These are phyloP conservation scores for Ictalurus punctatus DNA, from an alignment of 2,113 vertebrate species.

Conservation along the genomic window DNA sequence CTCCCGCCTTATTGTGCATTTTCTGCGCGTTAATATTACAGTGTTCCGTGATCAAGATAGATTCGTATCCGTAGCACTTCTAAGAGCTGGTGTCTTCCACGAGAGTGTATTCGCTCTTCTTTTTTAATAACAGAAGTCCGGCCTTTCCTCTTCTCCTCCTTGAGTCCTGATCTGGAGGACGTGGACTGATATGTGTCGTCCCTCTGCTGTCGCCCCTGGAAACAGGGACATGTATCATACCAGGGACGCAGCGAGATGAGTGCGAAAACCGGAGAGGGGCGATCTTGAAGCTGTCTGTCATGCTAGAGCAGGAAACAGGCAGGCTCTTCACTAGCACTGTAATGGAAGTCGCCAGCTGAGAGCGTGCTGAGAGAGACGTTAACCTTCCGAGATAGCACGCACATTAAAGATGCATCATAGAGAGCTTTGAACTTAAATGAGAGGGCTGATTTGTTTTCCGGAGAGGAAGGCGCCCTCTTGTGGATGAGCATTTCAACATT, in stretches of 20 bases:
- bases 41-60: neutral
- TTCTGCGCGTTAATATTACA: neutral
- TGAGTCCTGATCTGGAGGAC: constrained; percentile 31
- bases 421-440: constrained; percentile 70
- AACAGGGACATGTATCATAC: constrained; percentile 5
- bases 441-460: constrained; percentile 66
- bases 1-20: neutral
- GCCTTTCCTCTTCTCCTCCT: neutral
- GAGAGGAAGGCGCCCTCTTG: constrained; percentile 60
- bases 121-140: constrained; percentile 29
- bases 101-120: constrained; percentile 4
- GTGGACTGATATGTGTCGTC: constrained; percentile 9
- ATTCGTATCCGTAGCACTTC: neutral
- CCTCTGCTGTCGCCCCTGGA: constrained; percentile 22
- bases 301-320: constrained; percentile 60
- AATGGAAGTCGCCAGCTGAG: constrained; percentile 71
- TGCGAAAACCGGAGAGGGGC: constrained; percentile 5
- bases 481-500: constrained; percentile 10
- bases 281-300: constrained; percentile 42
- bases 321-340: constrained; percentile 59
- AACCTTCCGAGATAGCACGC: constrained; percentile 69
- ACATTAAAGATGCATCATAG: constrained; percentile 77
- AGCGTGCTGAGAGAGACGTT: constrained; percentile 68
- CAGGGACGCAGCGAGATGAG: constrained; percentile 17
- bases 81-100: neutral